Percentiles rank a stretch among this genome's conserved stretches.
Evolutionary conservation across 35 echinoderm and acorn worm species (phyloP).

Genomic region (Hemicentrotus pulcherrimus): DNA sequence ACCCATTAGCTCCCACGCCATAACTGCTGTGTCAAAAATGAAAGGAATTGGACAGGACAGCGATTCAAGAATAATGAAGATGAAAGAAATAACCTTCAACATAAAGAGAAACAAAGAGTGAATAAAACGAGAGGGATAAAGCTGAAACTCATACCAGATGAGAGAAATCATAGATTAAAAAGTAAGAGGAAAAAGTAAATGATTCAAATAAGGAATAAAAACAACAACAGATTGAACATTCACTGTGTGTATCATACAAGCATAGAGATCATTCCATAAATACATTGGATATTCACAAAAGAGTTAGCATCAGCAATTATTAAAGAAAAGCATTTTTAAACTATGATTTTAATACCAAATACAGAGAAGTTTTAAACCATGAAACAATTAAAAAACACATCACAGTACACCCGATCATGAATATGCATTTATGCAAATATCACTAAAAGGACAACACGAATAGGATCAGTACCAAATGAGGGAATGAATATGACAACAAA

Average conservation of each 20-base stretch:
- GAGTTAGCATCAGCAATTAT: conserved; percentile 41
- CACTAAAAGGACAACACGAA: not conserved
- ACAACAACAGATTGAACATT: conserved; percentile 25
- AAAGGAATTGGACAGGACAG: not conserved
- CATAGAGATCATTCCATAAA: conserved; percentile 39
- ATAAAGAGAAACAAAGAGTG: conserved; percentile 3
- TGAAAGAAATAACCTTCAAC: not conserved
- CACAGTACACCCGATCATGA: not conserved
- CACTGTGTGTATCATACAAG: conserved; percentile 29
- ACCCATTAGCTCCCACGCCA: not conserved
- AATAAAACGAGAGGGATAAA: conserved; percentile 3
- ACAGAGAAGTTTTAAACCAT: not conserved
- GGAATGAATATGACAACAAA: not conserved
- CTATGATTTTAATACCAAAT: not conserved
- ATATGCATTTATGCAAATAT: not conserved
- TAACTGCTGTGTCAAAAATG: not conserved
- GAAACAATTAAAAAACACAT: conserved; percentile 5
- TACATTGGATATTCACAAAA: conserved; percentile 32
- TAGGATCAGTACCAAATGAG: not conserved
- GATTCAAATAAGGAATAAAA: conserved; percentile 15
- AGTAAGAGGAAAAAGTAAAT: not conserved
- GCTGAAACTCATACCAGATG: not conserved
- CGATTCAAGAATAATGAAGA: not conserved
- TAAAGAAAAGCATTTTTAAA: conserved; percentile 5
- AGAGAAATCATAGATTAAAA: conserved; percentile 14